Percentiles rank a stretch among this genome's conserved stretches.
These are phyloP conservation scores for Melanotus villosus DNA, from an alignment of 2,888 invertebrate species.

Conservation along the genomic window DNA sequence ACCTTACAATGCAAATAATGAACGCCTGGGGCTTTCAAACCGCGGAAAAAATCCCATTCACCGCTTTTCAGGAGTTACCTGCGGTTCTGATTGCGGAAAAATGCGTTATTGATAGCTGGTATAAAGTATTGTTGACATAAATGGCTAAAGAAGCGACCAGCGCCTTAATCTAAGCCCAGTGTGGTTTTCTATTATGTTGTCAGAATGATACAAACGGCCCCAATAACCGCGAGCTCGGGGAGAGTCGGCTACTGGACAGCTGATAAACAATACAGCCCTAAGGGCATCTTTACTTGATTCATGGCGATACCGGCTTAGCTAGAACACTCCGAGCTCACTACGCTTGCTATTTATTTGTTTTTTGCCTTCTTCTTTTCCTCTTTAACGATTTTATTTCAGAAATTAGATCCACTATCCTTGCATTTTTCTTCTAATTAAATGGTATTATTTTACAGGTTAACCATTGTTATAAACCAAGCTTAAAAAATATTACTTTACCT, in stretches of 20 bases:
- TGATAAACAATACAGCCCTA: conserved; percentile 64
- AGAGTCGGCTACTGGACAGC: conserved; percentile 65
- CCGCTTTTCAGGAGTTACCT: conserved; percentile 20
- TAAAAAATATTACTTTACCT: too few relatives aligned
- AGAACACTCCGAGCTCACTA: conserved; percentile 15
- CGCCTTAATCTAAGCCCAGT: conserved; percentile 64
- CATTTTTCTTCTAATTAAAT: too few relatives aligned
- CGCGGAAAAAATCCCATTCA: conserved; percentile 6
- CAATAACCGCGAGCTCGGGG: conserved; percentile 66
- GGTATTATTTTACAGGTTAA: too few relatives aligned
- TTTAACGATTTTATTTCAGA: too few relatives aligned
- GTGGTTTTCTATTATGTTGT: conserved; percentile 68
- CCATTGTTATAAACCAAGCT: too few relatives aligned
- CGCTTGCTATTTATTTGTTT: conserved; percentile 23
- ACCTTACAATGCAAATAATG: conserved; percentile 42
- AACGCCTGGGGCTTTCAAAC: conserved; percentile 22
- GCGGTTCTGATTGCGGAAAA: conserved; percentile 37
- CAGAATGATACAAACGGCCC: conserved; percentile 68
- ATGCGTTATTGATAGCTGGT: conserved; percentile 46
- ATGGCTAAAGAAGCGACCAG: conserved; percentile 59
- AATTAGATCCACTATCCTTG: too few relatives aligned
- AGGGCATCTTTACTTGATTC: conserved; percentile 53
- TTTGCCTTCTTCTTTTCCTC: background rate
- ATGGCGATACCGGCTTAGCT: conserved; percentile 45
- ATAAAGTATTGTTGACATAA: conserved; percentile 49